phyloP scores from a whole-genome alignment of 2,888 invertebrate species.

The Cheiracanthium punctorium region DNA sequence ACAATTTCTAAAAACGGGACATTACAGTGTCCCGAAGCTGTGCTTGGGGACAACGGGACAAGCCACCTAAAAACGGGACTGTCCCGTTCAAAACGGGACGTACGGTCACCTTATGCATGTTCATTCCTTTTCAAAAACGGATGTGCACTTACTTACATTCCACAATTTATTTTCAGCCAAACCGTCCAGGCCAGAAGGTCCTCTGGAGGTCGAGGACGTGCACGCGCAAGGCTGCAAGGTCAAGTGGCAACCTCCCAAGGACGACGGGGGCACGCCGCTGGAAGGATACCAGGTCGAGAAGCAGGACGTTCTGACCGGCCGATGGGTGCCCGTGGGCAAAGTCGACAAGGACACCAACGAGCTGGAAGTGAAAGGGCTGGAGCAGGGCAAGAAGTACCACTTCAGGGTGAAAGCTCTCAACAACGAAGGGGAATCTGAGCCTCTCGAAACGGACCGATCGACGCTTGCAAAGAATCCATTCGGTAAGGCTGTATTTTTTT shows the following conservation, averaged over 20 bases:
- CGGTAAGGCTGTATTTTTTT: no score
- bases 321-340: slow-evolving; percentile 94
- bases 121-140: no score
- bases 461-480: slow-evolving; percentile 99
- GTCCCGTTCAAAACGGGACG: no score
- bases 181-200: slow-evolving; percentile 81
- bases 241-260: slow-evolving; percentile 94
- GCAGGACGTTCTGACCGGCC: slow-evolving; percentile 79
- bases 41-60: no score
- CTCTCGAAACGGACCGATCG: slow-evolving; percentile 92
- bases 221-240: slow-evolving; percentile 94
- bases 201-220: slow-evolving; percentile 89
- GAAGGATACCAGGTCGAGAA: slow-evolving; percentile 89
- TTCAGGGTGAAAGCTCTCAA: slow-evolving; percentile 99
- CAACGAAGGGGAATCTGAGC: slow-evolving; percentile 98
- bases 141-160: no score
- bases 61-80: no score
- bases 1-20: no score
- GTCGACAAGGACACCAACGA: slow-evolving; percentile 86
- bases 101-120: no score
- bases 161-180: slow-evolving; percentile 73
- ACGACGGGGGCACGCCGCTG: slow-evolving; percentile 95
- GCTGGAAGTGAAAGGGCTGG: slow-evolving; percentile 83
- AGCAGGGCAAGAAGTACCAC: slow-evolving; percentile 97
- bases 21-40: no score